These are phyloP conservation scores for Alentia gelatinosa DNA, from an alignment of 2,888 invertebrate species.

Conservation along the genomic window DNA sequence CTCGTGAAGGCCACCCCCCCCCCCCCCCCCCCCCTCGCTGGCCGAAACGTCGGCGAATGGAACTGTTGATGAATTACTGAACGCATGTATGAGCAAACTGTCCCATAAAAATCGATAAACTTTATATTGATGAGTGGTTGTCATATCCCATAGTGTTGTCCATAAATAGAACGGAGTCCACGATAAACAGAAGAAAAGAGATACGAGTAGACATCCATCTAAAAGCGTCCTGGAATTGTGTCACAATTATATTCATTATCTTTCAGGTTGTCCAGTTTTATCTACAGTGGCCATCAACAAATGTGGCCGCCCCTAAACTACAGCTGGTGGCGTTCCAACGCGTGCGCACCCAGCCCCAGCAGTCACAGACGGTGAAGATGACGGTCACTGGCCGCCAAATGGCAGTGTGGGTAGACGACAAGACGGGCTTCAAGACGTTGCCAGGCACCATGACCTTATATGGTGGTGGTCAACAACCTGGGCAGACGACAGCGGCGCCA, in stretches of 20 bases:
- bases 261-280: slow-evolving; percentile 12
- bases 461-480: slow-evolving; percentile 23
- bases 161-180: too few species aligned
- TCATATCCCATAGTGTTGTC: too few species aligned
- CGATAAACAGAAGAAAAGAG: too few species aligned
- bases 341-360: neutral
- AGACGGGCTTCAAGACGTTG: neutral
- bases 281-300: neutral
- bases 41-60: too few species aligned
- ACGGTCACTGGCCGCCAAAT: neutral
- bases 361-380: neutral
- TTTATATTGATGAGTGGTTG: too few species aligned
- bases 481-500: neutral
- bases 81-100: too few species aligned
- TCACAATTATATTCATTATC: neutral
- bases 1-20: too few species aligned
- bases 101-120: too few species aligned
- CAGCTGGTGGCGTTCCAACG: neutral
- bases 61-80: too few species aligned
- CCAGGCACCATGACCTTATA: slow-evolving; percentile 1
- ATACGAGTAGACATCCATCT: too few species aligned
- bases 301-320: neutral
- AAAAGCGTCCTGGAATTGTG: neutral
- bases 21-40: too few species aligned
- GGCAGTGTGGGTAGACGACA: neutral